Evolutionary conservation across 2,113 vertebrate genomes (phyloP).

Genomic region (Anoplopoma fimbria): DNA sequence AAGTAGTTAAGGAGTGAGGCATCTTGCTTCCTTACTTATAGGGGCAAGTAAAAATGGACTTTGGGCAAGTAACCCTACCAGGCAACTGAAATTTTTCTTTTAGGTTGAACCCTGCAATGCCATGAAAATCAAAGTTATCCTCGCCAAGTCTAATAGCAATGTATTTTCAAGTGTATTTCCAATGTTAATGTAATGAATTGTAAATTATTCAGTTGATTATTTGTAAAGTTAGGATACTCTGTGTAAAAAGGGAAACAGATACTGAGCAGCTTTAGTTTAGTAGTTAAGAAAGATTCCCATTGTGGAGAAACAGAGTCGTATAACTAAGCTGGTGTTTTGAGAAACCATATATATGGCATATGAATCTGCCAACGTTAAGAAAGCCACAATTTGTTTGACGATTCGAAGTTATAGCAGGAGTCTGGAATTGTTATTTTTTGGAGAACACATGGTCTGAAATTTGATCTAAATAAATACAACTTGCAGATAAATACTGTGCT

Average conservation of each 20-base stretch:
- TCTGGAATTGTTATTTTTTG: constrained; percentile 5
- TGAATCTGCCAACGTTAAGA: not conserved
- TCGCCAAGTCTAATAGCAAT: not conserved
- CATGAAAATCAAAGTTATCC: not conserved
- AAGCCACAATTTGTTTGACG: constrained; percentile 32
- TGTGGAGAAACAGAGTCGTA: not conserved
- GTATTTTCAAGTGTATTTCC: not conserved
- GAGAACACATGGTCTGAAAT: constrained; percentile 17
- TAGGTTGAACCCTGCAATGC: not conserved
- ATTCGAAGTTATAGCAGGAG: constrained; percentile 3
- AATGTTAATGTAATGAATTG: not conserved
- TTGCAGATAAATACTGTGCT: constrained; percentile 25
- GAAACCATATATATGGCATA: not conserved
- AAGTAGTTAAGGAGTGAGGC: no score
- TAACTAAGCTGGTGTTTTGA: not conserved
- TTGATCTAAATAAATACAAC: constrained; percentile 20
- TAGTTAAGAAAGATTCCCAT: not conserved
- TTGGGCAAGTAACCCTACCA: no score
- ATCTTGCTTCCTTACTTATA: not conserved
- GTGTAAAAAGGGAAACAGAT: not conserved
- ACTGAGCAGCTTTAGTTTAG: not conserved
- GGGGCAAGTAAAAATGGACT: no score
- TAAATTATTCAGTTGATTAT: not conserved
- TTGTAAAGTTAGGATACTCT: not conserved
- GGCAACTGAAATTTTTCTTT: no score